Percentiles rank a stretch among this genome's conserved stretches.
These are phyloP conservation scores for Nothocercus julius DNA, from an alignment of 2,113 vertebrate genomes.

Conservation along the genomic window DNA sequence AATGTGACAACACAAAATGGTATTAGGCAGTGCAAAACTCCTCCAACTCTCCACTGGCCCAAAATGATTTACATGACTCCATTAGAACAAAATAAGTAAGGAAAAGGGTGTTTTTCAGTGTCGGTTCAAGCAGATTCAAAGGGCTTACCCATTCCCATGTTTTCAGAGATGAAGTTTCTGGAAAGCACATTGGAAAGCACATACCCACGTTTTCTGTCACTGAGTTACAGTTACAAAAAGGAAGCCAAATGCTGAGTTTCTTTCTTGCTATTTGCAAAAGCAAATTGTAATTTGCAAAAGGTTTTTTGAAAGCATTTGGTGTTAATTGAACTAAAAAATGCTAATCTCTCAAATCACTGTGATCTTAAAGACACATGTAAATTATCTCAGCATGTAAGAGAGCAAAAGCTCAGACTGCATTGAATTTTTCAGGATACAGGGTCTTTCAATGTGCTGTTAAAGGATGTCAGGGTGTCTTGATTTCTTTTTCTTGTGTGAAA, in stretches of 20 bases:
- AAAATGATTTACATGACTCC: background rate
- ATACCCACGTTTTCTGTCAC: background rate
- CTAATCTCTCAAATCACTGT: constrained; percentile 12
- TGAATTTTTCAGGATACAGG: background rate
- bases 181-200: background rate
- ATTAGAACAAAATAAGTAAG: background rate
- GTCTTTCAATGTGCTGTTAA: background rate
- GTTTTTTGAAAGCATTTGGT: constrained; percentile 54
- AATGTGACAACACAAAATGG: background rate
- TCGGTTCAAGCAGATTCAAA: background rate
- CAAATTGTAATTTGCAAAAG: constrained; percentile 35
- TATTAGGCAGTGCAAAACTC: background rate
- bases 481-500: background rate
- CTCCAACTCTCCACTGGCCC: background rate
- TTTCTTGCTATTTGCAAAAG: constrained; percentile 9
- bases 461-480: background rate
- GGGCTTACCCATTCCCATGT: background rate
- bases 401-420: constrained; percentile 9
- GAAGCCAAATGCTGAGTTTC: constrained; percentile 24
- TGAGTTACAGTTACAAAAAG: constrained; percentile 12
- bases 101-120: background rate
- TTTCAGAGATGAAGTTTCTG: constrained; percentile 5
- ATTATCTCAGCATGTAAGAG: constrained; percentile 25
- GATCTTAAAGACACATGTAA: constrained; percentile 38
- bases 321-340: constrained; percentile 53